Conservation (phyloP, 2,888 invertebrate genomes). For the Dicyrtoma fusca region DNA sequence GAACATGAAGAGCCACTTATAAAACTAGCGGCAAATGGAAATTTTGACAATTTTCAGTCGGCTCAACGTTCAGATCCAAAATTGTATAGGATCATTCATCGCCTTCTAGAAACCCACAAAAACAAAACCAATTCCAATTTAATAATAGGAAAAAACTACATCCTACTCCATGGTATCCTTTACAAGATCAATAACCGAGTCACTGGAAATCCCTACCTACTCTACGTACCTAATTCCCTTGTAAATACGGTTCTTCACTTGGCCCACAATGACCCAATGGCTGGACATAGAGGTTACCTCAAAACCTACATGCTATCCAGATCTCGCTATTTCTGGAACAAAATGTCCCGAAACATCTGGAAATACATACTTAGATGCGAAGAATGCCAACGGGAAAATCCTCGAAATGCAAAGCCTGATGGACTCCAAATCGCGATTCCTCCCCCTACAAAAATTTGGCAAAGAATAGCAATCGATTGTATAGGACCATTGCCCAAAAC, state of each 20-base stretch:
- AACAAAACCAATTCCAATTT: not conserved
- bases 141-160: not conserved
- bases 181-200: not conserved
- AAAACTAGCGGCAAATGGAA: not conserved
- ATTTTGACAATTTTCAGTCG: not conserved
- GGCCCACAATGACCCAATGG: not conserved
- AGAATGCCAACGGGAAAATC: conserved; percentile 19
- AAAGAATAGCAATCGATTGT: conserved; percentile 25
- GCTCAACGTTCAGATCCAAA: not conserved
- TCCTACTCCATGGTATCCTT: not conserved
- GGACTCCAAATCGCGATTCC: not conserved
- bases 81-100: not conserved
- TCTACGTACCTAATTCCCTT: not conserved
- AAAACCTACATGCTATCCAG: not conserved
- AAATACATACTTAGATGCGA: conserved; percentile 12
- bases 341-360: not conserved
- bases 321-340: conserved; percentile 19
- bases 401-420: not conserved
- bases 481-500: conserved; percentile 9
- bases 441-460: not conserved
- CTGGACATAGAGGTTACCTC: conserved; percentile 13
- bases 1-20: not conserved
- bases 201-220: not conserved
- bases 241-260: not conserved
- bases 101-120: not conserved